Base-by-base conservation (phyloP, 2,113 vertebrate species). In the Melanotaenia duboulayi region DNA sequence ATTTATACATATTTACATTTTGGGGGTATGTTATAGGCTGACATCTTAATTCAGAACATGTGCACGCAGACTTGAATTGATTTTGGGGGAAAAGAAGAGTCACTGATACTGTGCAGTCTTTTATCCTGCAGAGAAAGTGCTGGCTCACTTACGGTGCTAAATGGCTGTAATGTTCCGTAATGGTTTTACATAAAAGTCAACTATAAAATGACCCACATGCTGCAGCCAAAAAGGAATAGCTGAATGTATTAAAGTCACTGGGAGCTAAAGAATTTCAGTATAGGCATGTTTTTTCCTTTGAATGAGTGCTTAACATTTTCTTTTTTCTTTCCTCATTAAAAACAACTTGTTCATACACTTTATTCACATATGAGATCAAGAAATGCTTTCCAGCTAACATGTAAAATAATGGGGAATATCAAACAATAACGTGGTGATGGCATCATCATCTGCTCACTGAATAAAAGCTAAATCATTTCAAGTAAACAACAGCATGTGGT, bases 11-110 rank as follows among this genome's bases (percentile, higher is more conserved):
- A 42, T 70, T 23, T 39, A 37, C 32, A 20, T 64, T 68, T 61
- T 22, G 2, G 68, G 52, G 44, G 65, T 52, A 37, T 40, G 22
- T 56, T 11, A 51, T 19, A 4, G 0, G 11, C 16, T 76, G 65
- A 65, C 65, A 49, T 62, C 61, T 83, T 77, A 71, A 74, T 80
- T 68, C 28, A 44, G 39, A 80, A 25, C 82, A 82, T 62, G 75
- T 81, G 77, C 50, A 25, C 32, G 40, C 32, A 66, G 67, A 28
- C 1, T 20, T 17, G 24, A 32, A 24, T 39, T 68, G 44, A 63
- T 55, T 66, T 68, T 78, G 72, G 62, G 65, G 28, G 28, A 35
- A 35, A 35, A 35, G 62, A 48, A 61, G 67, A 55, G 28, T 65
- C 52, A 5, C n/a, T 40, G 62, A 61, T 80, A 68, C 81, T 46